Percentiles rank a stretch among this genome's conserved stretches.
Evolutionary conservation across 2,113 vertebrate genomes (phyloP).

Genomic region (Pampusana beccarii): DNA sequence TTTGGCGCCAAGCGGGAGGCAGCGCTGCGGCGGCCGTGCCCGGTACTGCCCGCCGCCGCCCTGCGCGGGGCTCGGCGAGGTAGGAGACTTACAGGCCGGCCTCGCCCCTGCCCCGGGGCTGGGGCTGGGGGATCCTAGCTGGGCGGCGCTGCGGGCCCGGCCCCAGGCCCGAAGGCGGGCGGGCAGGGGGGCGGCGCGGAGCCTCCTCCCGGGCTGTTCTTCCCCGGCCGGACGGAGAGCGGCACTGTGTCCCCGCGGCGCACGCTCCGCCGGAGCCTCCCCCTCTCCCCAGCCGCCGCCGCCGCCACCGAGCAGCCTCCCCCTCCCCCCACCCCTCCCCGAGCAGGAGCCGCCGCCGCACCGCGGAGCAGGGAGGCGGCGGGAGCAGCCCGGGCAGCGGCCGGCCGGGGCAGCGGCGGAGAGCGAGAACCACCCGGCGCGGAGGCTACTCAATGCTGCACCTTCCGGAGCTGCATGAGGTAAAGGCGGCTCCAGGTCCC

Average conservation of each 20-base stretch:
- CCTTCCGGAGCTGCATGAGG: constrained; percentile 77
- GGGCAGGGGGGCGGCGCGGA: neutral
- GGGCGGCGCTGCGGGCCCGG: neutral
- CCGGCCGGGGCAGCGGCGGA: neutral
- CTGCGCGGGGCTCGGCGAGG: neutral
- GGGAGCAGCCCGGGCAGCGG: constrained; percentile 44
- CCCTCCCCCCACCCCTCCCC: constrained; percentile 40
- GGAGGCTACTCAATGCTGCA: constrained; percentile 66
- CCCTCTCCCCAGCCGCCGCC: neutral
- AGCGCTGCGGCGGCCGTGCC: constrained; percentile 67
- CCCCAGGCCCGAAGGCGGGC: neutral
- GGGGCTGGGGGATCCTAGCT: neutral
- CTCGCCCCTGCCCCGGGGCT: neutral
- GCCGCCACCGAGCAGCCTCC: constrained; percentile 53
- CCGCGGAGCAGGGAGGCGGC: constrained; percentile 56
- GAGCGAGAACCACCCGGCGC: neutral
- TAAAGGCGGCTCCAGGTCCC: constrained; percentile 64
- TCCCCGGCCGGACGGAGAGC: constrained; percentile 61
- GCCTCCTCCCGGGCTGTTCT: constrained; percentile 52
- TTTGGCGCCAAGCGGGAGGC: constrained; percentile 69
- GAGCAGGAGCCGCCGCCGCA: constrained; percentile 57
- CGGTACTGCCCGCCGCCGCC: neutral
- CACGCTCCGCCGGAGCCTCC: constrained; percentile 25
- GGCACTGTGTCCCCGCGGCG: constrained; percentile 71
- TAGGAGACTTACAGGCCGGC: neutral